Conservation (phyloP, 2,797 vertebrate species). For the Lepus townsendii region DNA sequence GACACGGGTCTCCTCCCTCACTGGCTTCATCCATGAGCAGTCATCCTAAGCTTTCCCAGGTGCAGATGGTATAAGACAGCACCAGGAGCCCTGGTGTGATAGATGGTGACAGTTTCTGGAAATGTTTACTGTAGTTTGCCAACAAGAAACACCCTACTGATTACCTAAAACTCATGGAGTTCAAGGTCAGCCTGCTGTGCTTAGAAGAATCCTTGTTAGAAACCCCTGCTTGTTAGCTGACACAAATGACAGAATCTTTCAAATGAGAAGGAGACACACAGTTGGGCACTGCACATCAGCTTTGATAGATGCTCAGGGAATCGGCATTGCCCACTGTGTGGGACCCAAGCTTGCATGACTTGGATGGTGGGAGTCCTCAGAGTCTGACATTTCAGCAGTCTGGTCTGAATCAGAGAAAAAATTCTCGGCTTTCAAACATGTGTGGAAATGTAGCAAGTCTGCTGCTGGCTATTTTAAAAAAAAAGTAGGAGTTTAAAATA, state of each 20-base stretch:
- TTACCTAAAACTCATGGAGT: slow-evolving; percentile 46
- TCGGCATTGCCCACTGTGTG: neutral
- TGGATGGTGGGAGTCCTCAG: neutral
- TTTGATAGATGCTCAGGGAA: slow-evolving; percentile 27
- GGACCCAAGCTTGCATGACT: neutral
- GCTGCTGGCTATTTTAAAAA: slow-evolving; percentile 30
- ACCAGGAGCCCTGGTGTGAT: neutral
- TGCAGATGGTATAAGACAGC: neutral
- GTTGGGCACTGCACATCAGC: neutral
- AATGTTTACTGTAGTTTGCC: slow-evolving; percentile 53
- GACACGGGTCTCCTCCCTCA: neutral
- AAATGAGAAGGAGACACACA: neutral
- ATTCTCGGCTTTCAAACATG: neutral
- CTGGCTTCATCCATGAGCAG: neutral
- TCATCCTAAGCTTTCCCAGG: neutral
- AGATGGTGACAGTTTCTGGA: neutral
- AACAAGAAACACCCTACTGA: slow-evolving; percentile 9
- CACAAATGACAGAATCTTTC: slow-evolving; percentile 53
- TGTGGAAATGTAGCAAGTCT: slow-evolving; percentile 3
- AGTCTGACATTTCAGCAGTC: neutral
- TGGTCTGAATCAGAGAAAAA: neutral
- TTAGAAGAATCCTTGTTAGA: slow-evolving; percentile 36
- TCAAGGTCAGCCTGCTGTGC: slow-evolving; percentile 55
- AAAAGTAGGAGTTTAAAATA: slow-evolving; percentile 70
- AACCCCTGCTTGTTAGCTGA: slow-evolving; percentile 28